Percentiles rank a stretch among this genome's conserved stretches.
These are phyloP conservation scores for Phocides pigmalion DNA, from an alignment of 1,140 invertebrate genomes.

Conservation along the genomic window DNA sequence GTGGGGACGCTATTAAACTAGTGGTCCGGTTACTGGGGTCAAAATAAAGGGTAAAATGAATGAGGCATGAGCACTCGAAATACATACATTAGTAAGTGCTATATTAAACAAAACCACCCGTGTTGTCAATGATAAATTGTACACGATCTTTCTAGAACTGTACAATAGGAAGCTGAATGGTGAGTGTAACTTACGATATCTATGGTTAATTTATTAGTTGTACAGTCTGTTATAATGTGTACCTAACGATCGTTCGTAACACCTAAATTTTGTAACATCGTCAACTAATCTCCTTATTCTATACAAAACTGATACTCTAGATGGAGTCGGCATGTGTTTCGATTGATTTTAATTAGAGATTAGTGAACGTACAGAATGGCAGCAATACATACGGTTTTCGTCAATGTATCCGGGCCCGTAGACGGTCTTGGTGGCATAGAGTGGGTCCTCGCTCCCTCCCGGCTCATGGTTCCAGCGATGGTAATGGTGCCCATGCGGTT, in stretches of 20 bases:
- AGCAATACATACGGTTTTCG: constrained; percentile 79
- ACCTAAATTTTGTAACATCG: constrained; percentile 45
- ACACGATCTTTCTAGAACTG: constrained; percentile 51
- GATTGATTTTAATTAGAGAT: constrained; percentile 48
- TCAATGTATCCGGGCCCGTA: constrained; percentile 80
- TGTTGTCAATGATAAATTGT: constrained; percentile 42
- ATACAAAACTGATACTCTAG: constrained; percentile 29
- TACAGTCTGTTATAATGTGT: constrained; percentile 59
- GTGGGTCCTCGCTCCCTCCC: constrained; percentile 72
- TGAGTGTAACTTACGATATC: constrained; percentile 79
- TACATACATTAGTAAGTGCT: constrained; percentile 38
- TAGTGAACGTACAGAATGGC: constrained; percentile 51
- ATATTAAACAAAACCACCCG: constrained; percentile 43
- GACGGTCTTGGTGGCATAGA: constrained; percentile 79
- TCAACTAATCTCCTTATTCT: constrained; percentile 55
- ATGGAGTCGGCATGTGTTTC: constrained; percentile 33
- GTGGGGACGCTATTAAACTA: constrained; percentile 39
- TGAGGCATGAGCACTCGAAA: constrained; percentile 39
- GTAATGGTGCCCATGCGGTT: constrained; percentile 73
- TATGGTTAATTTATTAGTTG: constrained; percentile 70
- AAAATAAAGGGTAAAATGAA: constrained; percentile 41
- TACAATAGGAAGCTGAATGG: constrained; percentile 67
- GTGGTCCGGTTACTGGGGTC: constrained; percentile 40
- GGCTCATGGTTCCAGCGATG: constrained; percentile 78
- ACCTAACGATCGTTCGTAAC: constrained; percentile 43